These are phyloP conservation scores for Vultur gryphus DNA, from an alignment of 2,797 vertebrate genomes.

Conservation along the genomic window DNA sequence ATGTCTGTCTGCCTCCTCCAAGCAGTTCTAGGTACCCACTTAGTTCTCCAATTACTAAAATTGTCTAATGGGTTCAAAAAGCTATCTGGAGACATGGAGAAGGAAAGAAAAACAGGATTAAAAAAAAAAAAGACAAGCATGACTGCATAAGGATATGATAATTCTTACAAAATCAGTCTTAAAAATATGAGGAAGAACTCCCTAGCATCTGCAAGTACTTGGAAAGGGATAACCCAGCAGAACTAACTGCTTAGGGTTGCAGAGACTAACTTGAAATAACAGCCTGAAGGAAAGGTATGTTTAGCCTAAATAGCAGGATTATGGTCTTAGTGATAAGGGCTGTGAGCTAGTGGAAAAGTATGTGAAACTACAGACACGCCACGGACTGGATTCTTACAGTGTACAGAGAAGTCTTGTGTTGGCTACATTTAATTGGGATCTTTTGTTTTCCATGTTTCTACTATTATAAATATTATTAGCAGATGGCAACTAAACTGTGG, in stretches of 20 bases:
- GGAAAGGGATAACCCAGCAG: neutral
- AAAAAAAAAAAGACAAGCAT: neutral
- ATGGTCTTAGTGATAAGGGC: neutral
- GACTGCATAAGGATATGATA: neutral
- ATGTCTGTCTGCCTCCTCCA: neutral
- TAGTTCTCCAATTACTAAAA: neutral
- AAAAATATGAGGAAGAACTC: neutral
- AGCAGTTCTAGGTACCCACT: neutral
- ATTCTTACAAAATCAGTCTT: neutral
- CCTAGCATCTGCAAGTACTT: neutral
- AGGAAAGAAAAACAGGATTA: neutral
- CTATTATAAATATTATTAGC: constrained; percentile 26
- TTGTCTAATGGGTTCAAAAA: neutral
- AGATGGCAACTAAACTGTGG: neutral
- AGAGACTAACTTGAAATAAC: neutral
- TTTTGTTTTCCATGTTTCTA: neutral
- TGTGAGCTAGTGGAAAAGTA: neutral
- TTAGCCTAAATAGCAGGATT: constrained; percentile 17
- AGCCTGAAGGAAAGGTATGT: neutral
- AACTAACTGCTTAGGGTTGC: neutral
- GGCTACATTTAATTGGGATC: neutral
- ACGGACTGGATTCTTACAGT: neutral
- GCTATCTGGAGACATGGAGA: neutral
- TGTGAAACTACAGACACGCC: neutral
- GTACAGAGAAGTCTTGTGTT: neutral